Evolutionary conservation across 2,888 invertebrate genomes (phyloP).

Genomic region (Mythimna albipuncta): DNA sequence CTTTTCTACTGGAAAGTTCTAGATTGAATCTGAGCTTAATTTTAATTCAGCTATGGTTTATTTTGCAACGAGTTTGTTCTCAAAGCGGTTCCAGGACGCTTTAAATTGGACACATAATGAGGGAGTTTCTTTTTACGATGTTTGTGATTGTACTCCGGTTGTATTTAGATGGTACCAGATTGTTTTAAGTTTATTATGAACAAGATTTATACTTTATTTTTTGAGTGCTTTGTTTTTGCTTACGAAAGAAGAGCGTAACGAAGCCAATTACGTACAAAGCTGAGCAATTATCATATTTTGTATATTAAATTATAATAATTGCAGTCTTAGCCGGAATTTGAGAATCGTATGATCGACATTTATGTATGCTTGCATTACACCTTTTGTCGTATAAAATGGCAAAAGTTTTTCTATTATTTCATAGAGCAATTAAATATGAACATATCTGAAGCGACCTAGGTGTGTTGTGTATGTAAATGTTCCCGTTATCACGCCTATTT

Average conservation of each 20-base stretch:
- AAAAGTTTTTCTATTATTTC: conserved; percentile 20
- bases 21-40: conserved; percentile 57
- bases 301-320: conserved; percentile 30
- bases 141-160: conserved; percentile 67
- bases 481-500: conserved; percentile 83
- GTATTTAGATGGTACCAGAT: conserved; percentile 59
- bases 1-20: conserved; percentile 55
- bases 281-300: conserved; percentile 37
- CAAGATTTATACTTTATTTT: conserved; percentile 51
- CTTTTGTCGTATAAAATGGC: conserved; percentile 12
- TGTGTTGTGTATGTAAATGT: conserved; percentile 68
- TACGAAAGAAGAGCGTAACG: conserved; percentile 35
- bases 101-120: conserved; percentile 77
- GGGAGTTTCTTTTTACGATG: conserved; percentile 71
- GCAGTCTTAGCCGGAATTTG: conserved; percentile 37
- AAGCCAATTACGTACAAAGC: conserved; percentile 38
- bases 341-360: conserved; percentile 12
- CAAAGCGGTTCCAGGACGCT: conserved; percentile 66
- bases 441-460: conserved; percentile 41
- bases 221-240: conserved; percentile 47
- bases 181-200: conserved; percentile 57
- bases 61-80: conserved; percentile 42
- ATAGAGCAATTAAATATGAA: conserved; percentile 37
- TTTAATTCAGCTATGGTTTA: conserved; percentile 40
- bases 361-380: conserved; percentile 2